phyloP scores from a whole-genome alignment of 2,113 vertebrate species.

The Erpornis zantholeuca region DNA sequence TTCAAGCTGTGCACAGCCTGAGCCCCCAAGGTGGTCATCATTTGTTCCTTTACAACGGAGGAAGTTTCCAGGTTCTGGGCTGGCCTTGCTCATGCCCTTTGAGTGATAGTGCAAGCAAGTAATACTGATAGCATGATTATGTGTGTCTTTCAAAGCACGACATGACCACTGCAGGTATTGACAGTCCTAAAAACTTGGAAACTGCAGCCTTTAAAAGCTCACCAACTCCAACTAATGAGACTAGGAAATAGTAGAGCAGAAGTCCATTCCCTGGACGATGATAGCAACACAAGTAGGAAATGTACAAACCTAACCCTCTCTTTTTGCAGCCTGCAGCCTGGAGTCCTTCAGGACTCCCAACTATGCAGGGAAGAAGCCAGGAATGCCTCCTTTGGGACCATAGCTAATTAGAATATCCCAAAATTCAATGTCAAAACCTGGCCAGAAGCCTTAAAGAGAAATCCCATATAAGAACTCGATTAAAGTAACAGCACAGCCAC shows the following conservation, averaged over 20 bases:
- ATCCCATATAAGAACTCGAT: background rate
- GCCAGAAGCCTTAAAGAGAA: conserved; percentile 38
- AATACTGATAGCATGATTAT: background rate
- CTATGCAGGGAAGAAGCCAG: conserved; percentile 18
- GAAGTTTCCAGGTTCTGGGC: background rate
- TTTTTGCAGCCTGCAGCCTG: conserved; percentile 26
- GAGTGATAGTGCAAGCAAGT: background rate
- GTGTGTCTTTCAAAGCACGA: background rate
- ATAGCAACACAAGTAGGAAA: background rate
- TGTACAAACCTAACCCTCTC: background rate
- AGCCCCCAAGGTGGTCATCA: background rate
- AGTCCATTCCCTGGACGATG: conserved; percentile 11
- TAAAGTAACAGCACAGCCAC: background rate
- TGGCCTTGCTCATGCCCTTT: background rate
- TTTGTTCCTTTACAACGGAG: background rate
- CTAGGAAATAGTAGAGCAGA: conserved; percentile 7
- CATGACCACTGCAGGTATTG: background rate
- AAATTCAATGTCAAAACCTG: conserved; percentile 66
- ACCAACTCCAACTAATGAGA: conserved; percentile 29
- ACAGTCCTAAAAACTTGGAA: conserved; percentile 7
- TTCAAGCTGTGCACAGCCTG: background rate
- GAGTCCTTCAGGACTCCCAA: conserved; percentile 38
- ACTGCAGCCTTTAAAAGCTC: background rate
- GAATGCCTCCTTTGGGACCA: background rate
- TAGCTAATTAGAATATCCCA: conserved; percentile 15